Conservation (phyloP, 2,113 vertebrate species). For the Brachypodius melanocephalos region DNA sequence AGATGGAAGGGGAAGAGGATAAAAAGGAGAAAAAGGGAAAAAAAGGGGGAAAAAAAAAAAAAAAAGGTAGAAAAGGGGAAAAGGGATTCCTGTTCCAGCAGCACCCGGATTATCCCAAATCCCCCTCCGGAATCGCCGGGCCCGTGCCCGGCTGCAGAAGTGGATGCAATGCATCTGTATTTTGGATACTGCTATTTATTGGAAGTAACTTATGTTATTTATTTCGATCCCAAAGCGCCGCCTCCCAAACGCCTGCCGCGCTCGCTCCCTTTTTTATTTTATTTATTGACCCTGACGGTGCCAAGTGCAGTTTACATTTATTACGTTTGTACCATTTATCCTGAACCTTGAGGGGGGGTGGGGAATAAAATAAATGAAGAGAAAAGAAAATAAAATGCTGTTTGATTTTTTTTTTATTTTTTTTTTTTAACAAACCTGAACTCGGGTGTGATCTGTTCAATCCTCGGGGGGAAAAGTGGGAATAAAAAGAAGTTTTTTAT, state of each 20-base stretch:
- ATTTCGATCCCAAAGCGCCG: conserved; percentile 46
- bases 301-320: conserved; percentile 55
- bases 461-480: neutral
- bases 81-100: neutral
- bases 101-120: accelerated
- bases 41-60: neutral
- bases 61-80: neutral
- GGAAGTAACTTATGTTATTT: conserved; percentile 72
- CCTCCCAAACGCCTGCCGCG: neutral
- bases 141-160: neutral
- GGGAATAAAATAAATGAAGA: neutral
- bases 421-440: conserved; percentile 17
- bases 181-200: conserved; percentile 68
- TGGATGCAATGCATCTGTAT: conserved; percentile 65
- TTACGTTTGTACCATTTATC: conserved; percentile 45
- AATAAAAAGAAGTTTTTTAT: neutral
- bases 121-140: neutral
- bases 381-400: neutral
- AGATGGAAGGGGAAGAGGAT: neutral
- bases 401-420: neutral
- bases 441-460: neutral
- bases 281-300: conserved; percentile 58
- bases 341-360: neutral
- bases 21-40: too few relatives aligned
- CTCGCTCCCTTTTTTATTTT: neutral